Evolutionary conservation across 2,113 vertebrate genomes (phyloP).

Genomic region (Odocoileus virginianus): DNA sequence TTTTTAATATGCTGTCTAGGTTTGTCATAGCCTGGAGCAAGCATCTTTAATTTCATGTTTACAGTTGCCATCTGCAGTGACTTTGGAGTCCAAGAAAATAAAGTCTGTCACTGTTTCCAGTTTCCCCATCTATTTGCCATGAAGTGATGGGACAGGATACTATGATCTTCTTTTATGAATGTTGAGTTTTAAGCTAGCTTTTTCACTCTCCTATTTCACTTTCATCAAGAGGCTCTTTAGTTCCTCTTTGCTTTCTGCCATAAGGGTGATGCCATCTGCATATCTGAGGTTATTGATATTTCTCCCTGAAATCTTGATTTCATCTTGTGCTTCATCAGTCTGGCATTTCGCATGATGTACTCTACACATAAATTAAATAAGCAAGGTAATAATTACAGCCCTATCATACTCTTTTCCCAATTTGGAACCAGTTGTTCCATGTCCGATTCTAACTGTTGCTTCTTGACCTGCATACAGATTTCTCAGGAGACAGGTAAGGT

Average conservation of each 20-base stretch:
- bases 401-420: background rate
- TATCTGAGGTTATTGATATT: background rate
- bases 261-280: background rate
- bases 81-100: background rate
- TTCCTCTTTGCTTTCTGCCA: background rate
- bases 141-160: background rate
- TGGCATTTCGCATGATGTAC: background rate
- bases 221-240: background rate
- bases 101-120: background rate
- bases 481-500: background rate
- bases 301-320: background rate
- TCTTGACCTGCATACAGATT: background rate
- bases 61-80: background rate
- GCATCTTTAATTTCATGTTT: background rate
- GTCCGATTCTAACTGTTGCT: background rate
- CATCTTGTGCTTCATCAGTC: background rate
- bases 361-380: background rate
- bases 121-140: background rate
- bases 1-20: background rate
- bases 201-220: background rate
- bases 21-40: background rate
- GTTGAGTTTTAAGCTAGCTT: background rate
- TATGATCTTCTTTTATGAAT: background rate
- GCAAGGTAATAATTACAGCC: background rate
- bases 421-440: background rate